Conservation (phyloP, 64 coral and sea anemone genomes). For the Montipora capricornis region DNA sequence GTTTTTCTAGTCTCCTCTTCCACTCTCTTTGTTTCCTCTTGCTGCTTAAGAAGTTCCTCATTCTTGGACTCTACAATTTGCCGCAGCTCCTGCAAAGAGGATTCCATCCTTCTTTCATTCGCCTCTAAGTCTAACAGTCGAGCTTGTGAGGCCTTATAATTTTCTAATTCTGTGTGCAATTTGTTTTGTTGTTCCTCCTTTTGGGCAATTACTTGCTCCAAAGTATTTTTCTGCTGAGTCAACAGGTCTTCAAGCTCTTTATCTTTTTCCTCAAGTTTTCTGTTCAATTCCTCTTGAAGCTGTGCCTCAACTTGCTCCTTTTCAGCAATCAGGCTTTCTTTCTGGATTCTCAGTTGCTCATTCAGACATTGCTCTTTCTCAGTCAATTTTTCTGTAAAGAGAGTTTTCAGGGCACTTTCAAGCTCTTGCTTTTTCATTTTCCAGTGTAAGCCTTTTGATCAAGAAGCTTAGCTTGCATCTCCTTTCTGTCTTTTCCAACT, state of each 20-base stretch:
- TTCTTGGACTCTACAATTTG: constrained; percentile 84
- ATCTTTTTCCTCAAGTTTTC: constrained; percentile 92
- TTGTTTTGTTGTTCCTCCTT: constrained; percentile 86
- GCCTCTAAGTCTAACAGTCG: constrained; percentile 80
- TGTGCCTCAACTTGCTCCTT: constrained; percentile 79
- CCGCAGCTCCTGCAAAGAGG: constrained; percentile 79
- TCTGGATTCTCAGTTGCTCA: constrained; percentile 79
- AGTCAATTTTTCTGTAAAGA: constrained; percentile 66
- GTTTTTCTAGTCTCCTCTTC: constrained; percentile 84
- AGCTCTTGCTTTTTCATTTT: constrained; percentile 82
- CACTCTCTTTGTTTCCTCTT: constrained; percentile 92
- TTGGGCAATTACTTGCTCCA: constrained; percentile 88
- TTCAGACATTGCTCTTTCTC: constrained; percentile 80
- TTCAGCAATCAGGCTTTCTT: constrained; percentile 86
- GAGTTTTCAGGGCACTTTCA: constrained; percentile 66
- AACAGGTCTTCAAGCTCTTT: constrained; percentile 89
- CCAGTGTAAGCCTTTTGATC: constrained; percentile 81
- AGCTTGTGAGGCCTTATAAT: constrained; percentile 82
- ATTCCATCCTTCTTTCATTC: constrained; percentile 85
- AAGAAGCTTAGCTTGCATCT: constrained; percentile 75
- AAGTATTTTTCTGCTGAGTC: constrained; percentile 74
- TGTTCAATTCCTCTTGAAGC: constrained; percentile 77
- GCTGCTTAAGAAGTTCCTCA: constrained; percentile 75
- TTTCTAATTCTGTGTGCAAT: constrained; percentile 79
- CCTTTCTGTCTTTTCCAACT: constrained; percentile 79